Evolutionary conservation across 2,113 vertebrate species (phyloP), one percentile per base, ranked within the genome.

Genomic region (Aix galericulata): DNA sequence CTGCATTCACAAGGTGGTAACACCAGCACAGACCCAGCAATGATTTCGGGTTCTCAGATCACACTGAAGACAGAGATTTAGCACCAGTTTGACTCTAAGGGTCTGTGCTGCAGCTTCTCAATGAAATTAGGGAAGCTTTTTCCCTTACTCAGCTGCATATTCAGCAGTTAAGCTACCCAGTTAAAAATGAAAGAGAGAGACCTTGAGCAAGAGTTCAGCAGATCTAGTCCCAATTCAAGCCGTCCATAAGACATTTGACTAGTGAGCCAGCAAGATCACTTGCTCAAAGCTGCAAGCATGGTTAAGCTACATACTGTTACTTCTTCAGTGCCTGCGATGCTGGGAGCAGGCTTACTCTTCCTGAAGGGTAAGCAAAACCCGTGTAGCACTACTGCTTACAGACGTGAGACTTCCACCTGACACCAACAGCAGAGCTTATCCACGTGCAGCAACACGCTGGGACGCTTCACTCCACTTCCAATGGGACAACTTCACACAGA

Each of bases 101-200:
- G 15, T 26, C 40, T 42, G 17, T 0, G 0, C 0, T 82, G 36
- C 18, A 78, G 46, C 27, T 42, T 75, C 38, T 34, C 13, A 68
- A 32, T 15, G 25, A 29, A 56, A 76, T 26, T 2, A 46, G 17
- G 55, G 40, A 1, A 34, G 73, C 78, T 75, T 5, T 74, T 78
- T 67, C 17, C 46, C 32, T 17, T 26, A 9, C 23, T 17, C n/a
- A 56, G 64, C 50, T 20, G 12, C 55, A 69, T 7, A 55, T 27
- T 20, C 38, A 68, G 31, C 36, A 68, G 25, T 44, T 59, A 71
- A 36, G 64, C 44, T 36, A 8, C 25, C 17, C 10, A 9, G 50
- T 52, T 38, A 87, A 31, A 68, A 2, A 85, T 52, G 44, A 27
- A 84, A 44, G 32, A 38, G 8, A 26, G 11, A 76, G 21, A 80